Evolutionary conservation across 2,797 vertebrate species (phyloP).

Genomic region (Caiman crocodilus): DNA sequence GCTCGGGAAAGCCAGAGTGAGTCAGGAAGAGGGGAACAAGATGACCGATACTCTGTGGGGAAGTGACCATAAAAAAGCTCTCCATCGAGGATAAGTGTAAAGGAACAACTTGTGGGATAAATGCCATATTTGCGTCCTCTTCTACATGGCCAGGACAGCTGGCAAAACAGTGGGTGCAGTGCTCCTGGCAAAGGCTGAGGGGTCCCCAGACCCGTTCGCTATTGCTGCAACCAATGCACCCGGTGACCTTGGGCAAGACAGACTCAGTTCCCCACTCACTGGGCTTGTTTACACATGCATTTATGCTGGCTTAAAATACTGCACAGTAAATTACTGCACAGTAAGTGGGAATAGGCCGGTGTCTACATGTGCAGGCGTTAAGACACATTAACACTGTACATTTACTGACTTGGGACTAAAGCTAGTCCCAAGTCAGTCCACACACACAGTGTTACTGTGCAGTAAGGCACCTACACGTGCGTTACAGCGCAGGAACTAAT

Average conservation of each 20-base stretch:
- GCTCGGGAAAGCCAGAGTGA: neutral
- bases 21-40: neutral
- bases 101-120: neutral
- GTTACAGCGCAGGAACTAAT: too few relatives aligned
- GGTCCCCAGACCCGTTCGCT: neutral
- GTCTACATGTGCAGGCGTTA: too few relatives aligned
- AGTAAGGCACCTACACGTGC: too few relatives aligned
- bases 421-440: too few relatives aligned
- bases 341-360: too few relatives aligned
- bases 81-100: neutral
- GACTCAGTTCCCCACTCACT: neutral
- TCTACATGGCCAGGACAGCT: neutral
- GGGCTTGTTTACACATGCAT: too few relatives aligned
- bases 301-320: too few relatives aligned
- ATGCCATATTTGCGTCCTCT: rapidly evolving
- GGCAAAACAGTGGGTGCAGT: rapidly evolving
- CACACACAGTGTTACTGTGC: too few relatives aligned
- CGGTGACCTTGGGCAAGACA: too few relatives aligned
- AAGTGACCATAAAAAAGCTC: neutral
- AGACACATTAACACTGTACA: too few relatives aligned
- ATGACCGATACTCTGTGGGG: neutral
- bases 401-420: too few relatives aligned
- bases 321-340: too few relatives aligned
- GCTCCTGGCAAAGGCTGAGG: neutral
- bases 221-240: rapidly evolving